Conservation (phyloP, 2,888 invertebrate species). For the Protodeltote pygarga region DNA sequence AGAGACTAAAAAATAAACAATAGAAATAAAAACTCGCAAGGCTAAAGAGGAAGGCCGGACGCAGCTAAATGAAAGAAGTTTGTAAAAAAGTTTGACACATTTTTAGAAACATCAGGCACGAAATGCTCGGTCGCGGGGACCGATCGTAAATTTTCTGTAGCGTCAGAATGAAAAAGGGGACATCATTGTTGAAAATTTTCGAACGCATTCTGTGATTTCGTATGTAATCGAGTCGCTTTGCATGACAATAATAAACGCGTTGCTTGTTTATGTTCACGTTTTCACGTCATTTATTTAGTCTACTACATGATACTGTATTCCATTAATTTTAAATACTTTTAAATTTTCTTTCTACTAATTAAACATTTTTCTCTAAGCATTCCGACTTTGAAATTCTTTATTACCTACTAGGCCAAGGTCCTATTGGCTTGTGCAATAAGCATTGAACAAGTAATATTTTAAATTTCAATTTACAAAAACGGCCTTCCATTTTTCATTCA, state of each 20-base stretch:
- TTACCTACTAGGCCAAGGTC: constrained; percentile 11
- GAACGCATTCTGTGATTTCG: constrained; percentile 73
- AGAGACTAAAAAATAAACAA: constrained; percentile 83
- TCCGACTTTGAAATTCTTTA: background rate
- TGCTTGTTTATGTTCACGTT: constrained; percentile 38
- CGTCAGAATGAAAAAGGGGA: constrained; percentile 85
- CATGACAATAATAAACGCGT: constrained; percentile 60
- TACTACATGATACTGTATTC: constrained; percentile 24
- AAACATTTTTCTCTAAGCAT: constrained; percentile 9
- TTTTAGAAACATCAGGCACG: constrained; percentile 86
- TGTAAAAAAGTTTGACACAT: constrained; percentile 86
- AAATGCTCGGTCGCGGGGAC: constrained; percentile 77
- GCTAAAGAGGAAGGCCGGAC: constrained; percentile 82
- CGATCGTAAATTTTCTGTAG: constrained; percentile 83
- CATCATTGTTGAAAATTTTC: constrained; percentile 84
- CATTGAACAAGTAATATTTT: constrained; percentile 6
- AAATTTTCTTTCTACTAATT: constrained; percentile 16
- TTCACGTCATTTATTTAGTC: constrained; percentile 41
- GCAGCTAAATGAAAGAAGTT: constrained; percentile 84
- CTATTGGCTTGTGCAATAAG: background rate
- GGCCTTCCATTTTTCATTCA: constrained; percentile 22
- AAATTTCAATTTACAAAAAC: constrained; percentile 7
- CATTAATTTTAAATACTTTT: constrained; percentile 25
- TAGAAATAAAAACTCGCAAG: constrained; percentile 78
- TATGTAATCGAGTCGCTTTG: constrained; percentile 69